Evolutionary conservation across 2,797 vertebrate species (phyloP).

Genomic region (Sitta carolinensis): DNA sequence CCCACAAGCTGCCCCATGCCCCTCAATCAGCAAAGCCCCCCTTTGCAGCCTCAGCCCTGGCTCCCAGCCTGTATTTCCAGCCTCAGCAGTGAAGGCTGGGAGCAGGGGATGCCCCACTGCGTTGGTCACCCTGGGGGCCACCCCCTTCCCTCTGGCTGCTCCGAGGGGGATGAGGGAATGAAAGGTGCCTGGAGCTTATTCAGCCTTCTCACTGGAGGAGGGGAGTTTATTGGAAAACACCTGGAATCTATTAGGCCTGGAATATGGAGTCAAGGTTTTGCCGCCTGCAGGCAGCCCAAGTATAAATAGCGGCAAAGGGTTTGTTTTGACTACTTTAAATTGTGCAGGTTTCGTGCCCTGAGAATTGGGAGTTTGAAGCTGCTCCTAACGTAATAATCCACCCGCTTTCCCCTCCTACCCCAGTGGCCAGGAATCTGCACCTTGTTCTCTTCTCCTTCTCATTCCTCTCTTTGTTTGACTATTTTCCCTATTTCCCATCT

Average conservation of each 20-base stretch:
- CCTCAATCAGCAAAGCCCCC: not conserved
- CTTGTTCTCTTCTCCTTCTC: constrained; percentile 65
- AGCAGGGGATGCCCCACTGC: not conserved
- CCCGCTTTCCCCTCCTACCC: constrained; percentile 25
- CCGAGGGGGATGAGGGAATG: not conserved
- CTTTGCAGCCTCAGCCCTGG: not conserved
- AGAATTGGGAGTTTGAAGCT: constrained; percentile 75
- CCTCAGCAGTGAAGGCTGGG: not conserved
- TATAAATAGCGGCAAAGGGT: constrained; percentile 74
- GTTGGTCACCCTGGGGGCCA: not conserved
- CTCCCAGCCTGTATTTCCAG: not conserved
- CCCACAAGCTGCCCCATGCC: accelerated
- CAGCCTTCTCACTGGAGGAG: constrained; percentile 40
- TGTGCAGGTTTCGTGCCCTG: constrained; percentile 77
- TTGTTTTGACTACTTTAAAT: constrained; percentile 81
- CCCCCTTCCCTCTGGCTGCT: not conserved
- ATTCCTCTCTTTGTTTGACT: constrained; percentile 70
- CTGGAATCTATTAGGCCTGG: constrained; percentile 76
- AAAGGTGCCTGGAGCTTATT: constrained; percentile 43
- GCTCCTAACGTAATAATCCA: constrained; percentile 70
- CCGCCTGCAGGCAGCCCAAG: constrained; percentile 74
- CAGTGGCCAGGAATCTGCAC: constrained; percentile 67
- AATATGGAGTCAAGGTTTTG: constrained; percentile 71
- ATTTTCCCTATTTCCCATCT: constrained; percentile 68
- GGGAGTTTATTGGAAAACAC: constrained; percentile 71